These are phyloP conservation scores for Lottia gigantea DNA, from an alignment of 2,888 invertebrate species.

Conservation along the genomic window DNA sequence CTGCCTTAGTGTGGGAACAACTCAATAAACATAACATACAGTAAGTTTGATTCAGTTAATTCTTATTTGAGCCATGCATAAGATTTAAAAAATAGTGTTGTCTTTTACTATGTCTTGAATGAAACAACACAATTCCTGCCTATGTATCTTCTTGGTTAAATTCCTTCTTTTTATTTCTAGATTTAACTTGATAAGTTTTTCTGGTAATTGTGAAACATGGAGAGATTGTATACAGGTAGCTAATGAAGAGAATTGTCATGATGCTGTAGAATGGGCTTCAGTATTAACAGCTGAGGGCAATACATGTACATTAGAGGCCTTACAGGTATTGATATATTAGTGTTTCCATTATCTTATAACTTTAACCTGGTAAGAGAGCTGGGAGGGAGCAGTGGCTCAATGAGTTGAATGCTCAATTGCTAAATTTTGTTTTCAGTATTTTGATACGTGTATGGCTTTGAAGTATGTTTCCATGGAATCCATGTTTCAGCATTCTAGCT, in stretches of 20 bases:
- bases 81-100: too few relatives aligned
- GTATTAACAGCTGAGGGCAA: conserved; percentile 64
- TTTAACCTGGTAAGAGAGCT: too few relatives aligned
- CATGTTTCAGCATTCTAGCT: too few relatives aligned
- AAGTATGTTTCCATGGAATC: too few relatives aligned
- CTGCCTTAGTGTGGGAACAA: conserved; percentile 68
- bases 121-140: not conserved
- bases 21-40: conserved; percentile 58
- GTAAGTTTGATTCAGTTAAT: conserved; percentile 39
- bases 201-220: conserved; percentile 63
- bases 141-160: not conserved
- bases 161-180: conserved; percentile 37
- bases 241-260: conserved; percentile 66
- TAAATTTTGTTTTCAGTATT: too few relatives aligned
- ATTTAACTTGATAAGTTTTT: conserved; percentile 67
- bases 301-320: conserved; percentile 68
- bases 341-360: too few relatives aligned
- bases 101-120: not conserved
- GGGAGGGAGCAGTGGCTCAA: too few relatives aligned
- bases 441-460: too few relatives aligned
- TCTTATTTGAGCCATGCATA: too few relatives aligned
- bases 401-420: too few relatives aligned
- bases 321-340: conserved; percentile 49
- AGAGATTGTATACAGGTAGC: conserved; percentile 53
- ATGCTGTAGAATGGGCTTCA: conserved; percentile 65